Evolutionary conservation across 2,888 invertebrate genomes (phyloP).

Genomic region (Drosophila helvetica): DNA sequence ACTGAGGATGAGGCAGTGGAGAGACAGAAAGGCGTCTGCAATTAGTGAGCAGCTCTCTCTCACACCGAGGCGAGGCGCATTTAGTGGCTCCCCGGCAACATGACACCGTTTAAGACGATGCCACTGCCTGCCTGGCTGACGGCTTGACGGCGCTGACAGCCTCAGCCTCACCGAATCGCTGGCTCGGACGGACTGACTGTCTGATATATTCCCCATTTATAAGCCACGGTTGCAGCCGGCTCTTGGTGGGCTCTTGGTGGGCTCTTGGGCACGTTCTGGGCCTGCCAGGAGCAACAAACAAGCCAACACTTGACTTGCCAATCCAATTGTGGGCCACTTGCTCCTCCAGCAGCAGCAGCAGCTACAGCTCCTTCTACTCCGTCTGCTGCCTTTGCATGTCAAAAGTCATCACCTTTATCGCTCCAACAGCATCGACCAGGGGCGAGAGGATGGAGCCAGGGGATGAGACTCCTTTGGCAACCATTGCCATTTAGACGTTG

Average conservation of each 20-base stretch:
- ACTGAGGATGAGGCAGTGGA: neutral
- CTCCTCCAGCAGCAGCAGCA: constrained; percentile 5
- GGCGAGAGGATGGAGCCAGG: neutral
- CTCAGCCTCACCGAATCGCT: constrained; percentile 27
- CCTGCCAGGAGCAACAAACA: constrained; percentile 46
- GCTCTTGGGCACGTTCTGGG: constrained; percentile 67
- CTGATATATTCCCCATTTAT: constrained; percentile 31
- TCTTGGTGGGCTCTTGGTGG: constrained; percentile 20
- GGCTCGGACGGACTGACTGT: constrained; percentile 23
- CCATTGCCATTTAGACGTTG: constrained; percentile 56
- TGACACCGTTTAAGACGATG: constrained; percentile 47
- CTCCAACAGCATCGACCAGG: constrained; percentile 41
- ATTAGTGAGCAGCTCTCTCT: constrained; percentile 64
- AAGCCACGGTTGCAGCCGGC: constrained; percentile 20
- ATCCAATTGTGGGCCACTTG: constrained; percentile 61
- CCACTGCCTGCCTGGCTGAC: constrained; percentile 19
- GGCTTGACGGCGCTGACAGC: constrained; percentile 27
- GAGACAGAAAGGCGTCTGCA: constrained; percentile 61
- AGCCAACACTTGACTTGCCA: constrained; percentile 62
- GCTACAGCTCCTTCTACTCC: neutral
- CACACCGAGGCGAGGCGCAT: constrained; percentile 52
- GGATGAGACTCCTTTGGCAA: constrained; percentile 43
- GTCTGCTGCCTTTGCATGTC: constrained; percentile 64
- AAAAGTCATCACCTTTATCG: constrained; percentile 78
- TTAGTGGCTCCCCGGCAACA: constrained; percentile 59